phyloP scores from a whole-genome alignment of 2,113 vertebrate species.

The Anguilla rostrata region DNA sequence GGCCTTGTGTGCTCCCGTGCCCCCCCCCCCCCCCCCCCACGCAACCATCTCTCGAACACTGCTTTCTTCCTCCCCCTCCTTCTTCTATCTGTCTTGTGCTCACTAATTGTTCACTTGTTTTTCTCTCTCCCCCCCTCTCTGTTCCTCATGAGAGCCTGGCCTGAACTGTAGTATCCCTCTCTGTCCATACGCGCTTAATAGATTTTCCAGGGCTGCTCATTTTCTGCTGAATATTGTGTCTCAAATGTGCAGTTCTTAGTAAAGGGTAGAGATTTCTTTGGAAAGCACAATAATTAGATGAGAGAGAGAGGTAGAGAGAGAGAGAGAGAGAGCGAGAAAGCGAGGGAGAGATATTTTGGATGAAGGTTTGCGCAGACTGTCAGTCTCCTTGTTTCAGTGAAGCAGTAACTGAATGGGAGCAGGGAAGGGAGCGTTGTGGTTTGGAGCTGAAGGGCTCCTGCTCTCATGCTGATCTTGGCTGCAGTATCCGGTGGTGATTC shows the following conservation, averaged over 20 bases:
- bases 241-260: background rate
- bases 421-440: too few relatives aligned
- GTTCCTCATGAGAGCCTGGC: background rate
- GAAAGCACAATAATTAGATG: background rate
- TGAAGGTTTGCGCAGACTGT: background rate
- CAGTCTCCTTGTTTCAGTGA: background rate
- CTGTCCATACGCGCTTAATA: background rate
- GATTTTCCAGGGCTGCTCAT: constrained; percentile 10
- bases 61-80: background rate
- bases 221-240: background rate
- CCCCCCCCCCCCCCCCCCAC: too few relatives aligned
- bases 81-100: background rate
- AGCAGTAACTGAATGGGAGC: background rate
- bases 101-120: background rate
- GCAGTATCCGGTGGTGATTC: too few relatives aligned
- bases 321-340: background rate
- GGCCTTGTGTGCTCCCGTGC: background rate
- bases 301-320: background rate
- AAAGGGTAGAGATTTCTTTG: too few relatives aligned
- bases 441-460: too few relatives aligned
- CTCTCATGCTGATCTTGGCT: too few relatives aligned
- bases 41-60: background rate
- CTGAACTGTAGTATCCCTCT: too few relatives aligned
- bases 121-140: background rate
- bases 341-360: background rate